These are phyloP conservation scores for Nasalis larvatus DNA, from an alignment of 2,113 vertebrate genomes.

Conservation along the genomic window DNA sequence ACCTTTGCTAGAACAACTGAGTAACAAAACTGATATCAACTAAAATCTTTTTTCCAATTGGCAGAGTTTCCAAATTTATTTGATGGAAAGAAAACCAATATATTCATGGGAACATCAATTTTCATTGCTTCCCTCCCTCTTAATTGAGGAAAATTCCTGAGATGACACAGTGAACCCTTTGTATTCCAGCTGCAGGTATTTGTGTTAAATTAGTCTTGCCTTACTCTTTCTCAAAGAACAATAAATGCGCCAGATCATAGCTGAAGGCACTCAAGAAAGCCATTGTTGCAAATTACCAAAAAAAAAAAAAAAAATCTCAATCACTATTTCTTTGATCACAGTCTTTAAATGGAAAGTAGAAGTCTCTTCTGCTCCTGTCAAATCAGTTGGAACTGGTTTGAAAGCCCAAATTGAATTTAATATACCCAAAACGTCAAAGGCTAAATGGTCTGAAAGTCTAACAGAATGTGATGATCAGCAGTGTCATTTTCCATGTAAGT, in stretches of 20 bases:
- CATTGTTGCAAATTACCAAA: background rate
- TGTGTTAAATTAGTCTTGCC: background rate
- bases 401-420: conserved; percentile 47
- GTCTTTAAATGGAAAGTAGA: conserved; percentile 57
- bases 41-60: conserved; percentile 7
- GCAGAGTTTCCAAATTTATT: background rate
- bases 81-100: background rate
- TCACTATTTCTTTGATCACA: background rate
- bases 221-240: conserved; percentile 23
- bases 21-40: background rate
- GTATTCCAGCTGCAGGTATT: background rate
- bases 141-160: conserved; percentile 5
- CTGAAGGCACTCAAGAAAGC: background rate
- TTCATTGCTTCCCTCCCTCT: background rate
- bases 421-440: conserved; percentile 39
- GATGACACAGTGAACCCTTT: background rate
- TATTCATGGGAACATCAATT: background rate
- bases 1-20: conserved; percentile 42
- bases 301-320: conserved; percentile 36
- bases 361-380: conserved; percentile 15
- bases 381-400: conserved; percentile 26
- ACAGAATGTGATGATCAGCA: background rate
- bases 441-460: conserved; percentile 27
- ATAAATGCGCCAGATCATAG: background rate
- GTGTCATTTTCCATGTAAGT: background rate